These are phyloP conservation scores for Steromphala cineraria DNA, from an alignment of 2,888 invertebrate species.

Conservation along the genomic window DNA sequence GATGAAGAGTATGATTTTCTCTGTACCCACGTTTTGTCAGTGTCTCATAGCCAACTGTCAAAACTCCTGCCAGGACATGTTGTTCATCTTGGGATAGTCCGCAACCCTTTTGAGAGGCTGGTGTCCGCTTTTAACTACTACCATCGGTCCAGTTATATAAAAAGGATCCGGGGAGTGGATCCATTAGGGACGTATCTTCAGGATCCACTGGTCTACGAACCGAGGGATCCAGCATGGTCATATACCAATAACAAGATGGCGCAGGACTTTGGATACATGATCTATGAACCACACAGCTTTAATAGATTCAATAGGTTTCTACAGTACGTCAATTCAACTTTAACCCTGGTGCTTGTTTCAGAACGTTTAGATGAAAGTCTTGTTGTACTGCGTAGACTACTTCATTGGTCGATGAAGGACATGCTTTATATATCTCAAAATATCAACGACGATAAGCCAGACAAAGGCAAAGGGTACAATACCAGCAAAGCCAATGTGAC, in stretches of 20 bases:
- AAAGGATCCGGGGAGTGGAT: not conserved
- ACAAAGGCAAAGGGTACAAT: not conserved
- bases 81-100: slow-evolving; percentile 48
- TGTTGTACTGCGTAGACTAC: slow-evolving; percentile 7
- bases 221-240: not conserved
- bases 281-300: not conserved
- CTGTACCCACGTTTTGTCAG: slow-evolving; percentile 49
- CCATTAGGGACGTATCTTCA: slow-evolving; percentile 15
- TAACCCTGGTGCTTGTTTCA: slow-evolving; percentile 28
- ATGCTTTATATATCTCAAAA: slow-evolving; percentile 25
- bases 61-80: slow-evolving; percentile 45
- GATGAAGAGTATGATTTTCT: slow-evolving; percentile 46
- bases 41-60: slow-evolving; percentile 35
- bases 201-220: slow-evolving; percentile 8
- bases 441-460: not conserved
- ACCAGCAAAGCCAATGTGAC: not conserved
- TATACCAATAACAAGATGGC: slow-evolving; percentile 28
- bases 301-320: not conserved
- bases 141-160: slow-evolving; percentile 5
- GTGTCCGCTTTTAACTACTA: slow-evolving; percentile 59
- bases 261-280: slow-evolving; percentile 9
- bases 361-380: slow-evolving; percentile 30
- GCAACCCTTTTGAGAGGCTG: slow-evolving; percentile 56
- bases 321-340: slow-evolving; percentile 10
- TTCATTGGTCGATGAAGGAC: slow-evolving; percentile 24